Evolutionary conservation across 64 coral and sea anemone genomes (phyloP), one percentile per base, ranked within the genome.

Genomic region (Hydrozoanthus tunicans): DNA sequence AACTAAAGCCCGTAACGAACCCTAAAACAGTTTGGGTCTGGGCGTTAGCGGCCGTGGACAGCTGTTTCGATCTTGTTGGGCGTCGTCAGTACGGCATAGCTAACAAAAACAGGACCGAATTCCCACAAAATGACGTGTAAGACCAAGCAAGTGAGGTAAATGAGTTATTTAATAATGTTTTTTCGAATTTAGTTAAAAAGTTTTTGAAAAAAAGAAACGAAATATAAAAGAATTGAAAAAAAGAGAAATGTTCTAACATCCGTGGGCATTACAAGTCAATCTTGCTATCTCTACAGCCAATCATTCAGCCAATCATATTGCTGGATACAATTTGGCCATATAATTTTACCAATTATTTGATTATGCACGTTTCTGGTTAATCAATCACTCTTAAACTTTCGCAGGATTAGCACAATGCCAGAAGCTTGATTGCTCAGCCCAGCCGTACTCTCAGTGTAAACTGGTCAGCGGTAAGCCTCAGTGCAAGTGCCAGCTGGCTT

Each of bases 381-480:
- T 43, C 2, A 43, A 43, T 43, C 32, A 1, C 2, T 43, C 32
- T 43, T 43, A 43, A 43, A 43, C 32, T 43, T 43, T 43, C 32
- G 32, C 32, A 43, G 32, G 32, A 43, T 43, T 2, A 6, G 23
- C 25, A 6, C 79, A 81, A 12, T 81, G 79, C 25, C 27, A 81
- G 58, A 64, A 64, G 9, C 25, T 81, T 6, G 79, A 81, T 10
- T 81, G 79, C 59, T 81, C 79, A 51, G 79, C 79, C 8, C 79
- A 63, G 79, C 79, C 79, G 17, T 81, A 81, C 59, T 81, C 79
- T 23, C 79, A 81, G 5, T 81, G 79, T 64, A 25, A 61, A 11
- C 25, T 63, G 79, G 79, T 81, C 79, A 81, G 79, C 79, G 79
- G 79, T 64, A 81, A 81, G 4, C 58, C 58, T 25, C 79, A 81